phyloP scores from a whole-genome alignment of 2,888 invertebrate genomes.

The Aporophyla lueneburgensis region DNA sequence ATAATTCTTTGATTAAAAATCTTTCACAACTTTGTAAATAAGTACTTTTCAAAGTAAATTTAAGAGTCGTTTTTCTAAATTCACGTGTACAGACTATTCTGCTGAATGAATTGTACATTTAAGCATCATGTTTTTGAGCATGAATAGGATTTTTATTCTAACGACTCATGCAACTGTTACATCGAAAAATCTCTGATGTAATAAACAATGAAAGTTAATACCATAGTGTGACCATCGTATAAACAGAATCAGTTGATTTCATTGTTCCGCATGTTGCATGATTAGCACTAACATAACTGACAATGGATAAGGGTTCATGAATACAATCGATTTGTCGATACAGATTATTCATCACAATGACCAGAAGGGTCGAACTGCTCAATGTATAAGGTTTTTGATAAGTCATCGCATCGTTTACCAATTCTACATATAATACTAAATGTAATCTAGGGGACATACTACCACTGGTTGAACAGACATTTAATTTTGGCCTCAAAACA shows the following conservation, averaged over 20 bases:
- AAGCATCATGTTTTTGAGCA: background rate
- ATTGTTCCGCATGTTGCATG: conserved; percentile 2
- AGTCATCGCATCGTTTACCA: background rate
- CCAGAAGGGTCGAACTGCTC: too few species aligned
- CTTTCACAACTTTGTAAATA: too few species aligned
- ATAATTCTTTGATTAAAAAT: too few species aligned
- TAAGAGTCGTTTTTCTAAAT: too few species aligned
- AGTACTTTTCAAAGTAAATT: too few species aligned
- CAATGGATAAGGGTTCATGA: background rate
- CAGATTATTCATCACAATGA: too few species aligned
- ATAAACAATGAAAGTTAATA: conserved; percentile 32
- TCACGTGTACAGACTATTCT: background rate
- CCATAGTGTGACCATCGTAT: conserved; percentile 13
- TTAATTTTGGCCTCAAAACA: too few species aligned
- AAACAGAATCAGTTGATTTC: conserved; percentile 8
- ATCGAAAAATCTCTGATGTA: background rate
- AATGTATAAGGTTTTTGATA: background rate
- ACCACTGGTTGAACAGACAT: too few species aligned
- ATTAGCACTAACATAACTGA: background rate
- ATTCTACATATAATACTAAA: background rate
- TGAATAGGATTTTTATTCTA: background rate
- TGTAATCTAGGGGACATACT: too few species aligned
- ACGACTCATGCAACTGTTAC: conserved; percentile 28
- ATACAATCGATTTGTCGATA: background rate
- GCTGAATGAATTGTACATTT: too few species aligned